Conservation (phyloP, 2,888 invertebrate species). For the Axea sp. region DNA sequence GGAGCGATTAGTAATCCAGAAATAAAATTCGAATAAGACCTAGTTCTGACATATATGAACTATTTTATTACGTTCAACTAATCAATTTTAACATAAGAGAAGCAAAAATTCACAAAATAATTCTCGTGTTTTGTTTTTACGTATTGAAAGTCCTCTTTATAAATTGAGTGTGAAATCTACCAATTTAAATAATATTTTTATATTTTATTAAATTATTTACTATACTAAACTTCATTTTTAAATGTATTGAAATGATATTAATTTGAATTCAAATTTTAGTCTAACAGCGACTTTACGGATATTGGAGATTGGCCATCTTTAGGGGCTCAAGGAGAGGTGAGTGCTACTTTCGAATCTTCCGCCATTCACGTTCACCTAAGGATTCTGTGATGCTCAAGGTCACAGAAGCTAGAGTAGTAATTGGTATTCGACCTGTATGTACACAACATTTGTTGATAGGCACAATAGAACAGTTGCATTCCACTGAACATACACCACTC, state of each 20-base stretch:
- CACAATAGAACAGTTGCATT: neutral
- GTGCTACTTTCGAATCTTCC: slow-evolving; percentile 68
- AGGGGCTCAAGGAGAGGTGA: slow-evolving; percentile 84
- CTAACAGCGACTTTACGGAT: slow-evolving; percentile 88
- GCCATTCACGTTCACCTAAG: slow-evolving; percentile 33
- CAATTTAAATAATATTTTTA: too few relatives aligned
- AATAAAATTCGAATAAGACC: slow-evolving; percentile 30
- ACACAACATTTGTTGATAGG: slow-evolving; percentile 50
- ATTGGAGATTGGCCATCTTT: slow-evolving; percentile 96
- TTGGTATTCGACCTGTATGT: too few relatives aligned
- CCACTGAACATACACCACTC: too few relatives aligned
- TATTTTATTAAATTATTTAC: too few relatives aligned
- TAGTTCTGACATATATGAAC: neutral
- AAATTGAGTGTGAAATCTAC: too few relatives aligned
- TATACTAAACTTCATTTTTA: too few relatives aligned
- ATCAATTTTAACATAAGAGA: too few relatives aligned
- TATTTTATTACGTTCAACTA: too few relatives aligned
- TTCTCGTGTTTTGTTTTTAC: too few relatives aligned
- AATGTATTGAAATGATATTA: too few relatives aligned
- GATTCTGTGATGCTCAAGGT: slow-evolving; percentile 24
- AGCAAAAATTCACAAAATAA: too few relatives aligned
- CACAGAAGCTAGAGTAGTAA: slow-evolving; percentile 77
- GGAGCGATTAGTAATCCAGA: slow-evolving; percentile 25
- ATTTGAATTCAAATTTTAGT: slow-evolving; percentile 80
- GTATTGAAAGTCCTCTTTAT: too few relatives aligned